Base-by-base conservation (phyloP, 2,113 vertebrate species). In the Aplodontia rufa region DNA sequence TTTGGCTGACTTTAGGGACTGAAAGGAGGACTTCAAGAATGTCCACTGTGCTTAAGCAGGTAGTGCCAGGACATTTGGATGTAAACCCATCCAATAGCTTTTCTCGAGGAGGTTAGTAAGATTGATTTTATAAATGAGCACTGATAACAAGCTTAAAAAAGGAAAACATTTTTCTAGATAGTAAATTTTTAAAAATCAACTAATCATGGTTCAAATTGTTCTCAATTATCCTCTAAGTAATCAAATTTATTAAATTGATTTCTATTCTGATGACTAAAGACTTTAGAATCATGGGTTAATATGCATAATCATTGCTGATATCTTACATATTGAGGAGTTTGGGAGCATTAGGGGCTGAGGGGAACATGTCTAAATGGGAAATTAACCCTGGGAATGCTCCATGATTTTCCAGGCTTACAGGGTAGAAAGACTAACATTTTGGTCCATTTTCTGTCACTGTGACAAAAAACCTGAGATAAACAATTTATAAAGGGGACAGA, bases 1-100 rank as follows among this genome's bases (percentile, higher is more conserved):
- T 98, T 98, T 98, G 98, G 97, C 98, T 97, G 98, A 98, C 98
- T 98, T 98, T 98, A 99, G 99, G 99, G 98, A 99, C 98, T 98
- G 99, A 99, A 98, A 99, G 98, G 97, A 99, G 99, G 97, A 98
- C 99, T 78, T 99, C 99, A 96, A 99, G 99, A 99, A 98, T 99
- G 97, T 98, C 99, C 97, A 98, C 98, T 98, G 98, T 99, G 97
- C 98, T 98, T 98, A 99, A 99, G 97, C 99, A 99, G 99, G 99
- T 99, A 99, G 98, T 99, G 97, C 99, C 99, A 97, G 99, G 99
- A 98, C 99, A 99, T 98, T 99, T 99, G 99, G 99, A 99, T 98
- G 98, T 99, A 98, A 99, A 99, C 95, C 99, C 99, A 97, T 99
- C 99, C 98, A 99, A 98, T 99, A 99, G 99, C 98, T 99, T 99